Evolutionary conservation across 2,888 invertebrate species (phyloP), one percentile per base, ranked within the genome.

Genomic region (Lamellibrachia columna): DNA sequence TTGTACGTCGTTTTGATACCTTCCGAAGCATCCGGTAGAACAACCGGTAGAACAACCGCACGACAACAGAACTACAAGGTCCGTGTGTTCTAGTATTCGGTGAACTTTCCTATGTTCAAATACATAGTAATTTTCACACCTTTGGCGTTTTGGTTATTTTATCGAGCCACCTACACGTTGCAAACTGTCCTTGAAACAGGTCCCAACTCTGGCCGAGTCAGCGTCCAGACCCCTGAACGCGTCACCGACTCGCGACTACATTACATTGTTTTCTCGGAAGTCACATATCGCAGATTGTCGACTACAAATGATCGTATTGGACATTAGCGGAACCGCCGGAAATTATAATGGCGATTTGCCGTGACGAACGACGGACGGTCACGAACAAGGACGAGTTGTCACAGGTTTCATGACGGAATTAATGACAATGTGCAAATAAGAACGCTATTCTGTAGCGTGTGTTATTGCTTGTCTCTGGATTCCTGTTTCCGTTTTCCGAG

Each of bases 241-340:
- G 1, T 6, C 22, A 15, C 22, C 4, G 15, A 15, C 60, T 22
- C 11, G 60, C 60, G 15, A 15, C 22, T 4, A 75, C 22, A 75
- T 75, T 75, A 75, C 75, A 3, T 6, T 75, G 75, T 6, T 75
- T 75, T 75, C 22, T n/a, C 75, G 75, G 75, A 75, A 75, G 75
- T 75, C 75, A 75, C 75, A 22, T 75, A 22, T 22, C 75, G 75
- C 75, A 75, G 75, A 75, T 75, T 75, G 15, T 75, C 75, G 15
- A 75, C 75, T n/a, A 75, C 75, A 75, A 75, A 75, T 75, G 75
- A 75, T 75, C 75, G 22, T 22, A 75, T 75, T 75, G 75, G 75
- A 75, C 22, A n/a, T 75, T 75, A 75, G 22, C 15, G n/a, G 75
- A 75, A 75, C 75, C 75, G 75, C 75, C 75, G 75, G 75, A 75